Conservation (phyloP, 1,140 invertebrate genomes). For the Venturia canescens region DNA sequence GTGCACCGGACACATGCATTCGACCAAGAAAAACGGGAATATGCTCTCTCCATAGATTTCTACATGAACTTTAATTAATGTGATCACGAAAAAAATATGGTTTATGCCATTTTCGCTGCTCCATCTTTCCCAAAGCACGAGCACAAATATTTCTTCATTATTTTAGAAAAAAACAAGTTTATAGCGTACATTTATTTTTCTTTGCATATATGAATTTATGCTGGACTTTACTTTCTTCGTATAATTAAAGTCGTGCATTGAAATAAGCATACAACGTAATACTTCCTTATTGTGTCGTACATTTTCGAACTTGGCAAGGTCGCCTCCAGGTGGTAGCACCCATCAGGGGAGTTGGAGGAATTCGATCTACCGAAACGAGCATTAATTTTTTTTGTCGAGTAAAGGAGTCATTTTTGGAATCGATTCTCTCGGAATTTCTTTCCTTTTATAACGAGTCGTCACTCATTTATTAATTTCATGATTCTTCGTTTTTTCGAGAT, state of each 20-base stretch:
- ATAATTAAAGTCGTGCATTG: not conserved
- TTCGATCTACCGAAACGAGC: not conserved
- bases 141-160: not conserved
- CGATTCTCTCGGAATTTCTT: not conserved
- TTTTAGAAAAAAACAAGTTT: too few relatives aligned
- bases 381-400: not conserved
- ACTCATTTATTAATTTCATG: too few relatives aligned
- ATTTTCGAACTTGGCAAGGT: slow-evolving; percentile 28
- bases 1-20: slow-evolving; percentile 6
- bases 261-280: slow-evolving; percentile 3
- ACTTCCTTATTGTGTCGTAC: slow-evolving; percentile 34
- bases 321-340: slow-evolving; percentile 41
- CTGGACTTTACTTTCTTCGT: not conserved
- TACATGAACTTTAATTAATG: too few relatives aligned
- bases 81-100: too few relatives aligned
- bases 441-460: too few relatives aligned
- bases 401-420: too few relatives aligned
- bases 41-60: too few relatives aligned
- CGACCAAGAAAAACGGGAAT: slow-evolving; percentile 12
- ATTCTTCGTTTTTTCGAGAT: not conserved
- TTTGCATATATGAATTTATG: not conserved
- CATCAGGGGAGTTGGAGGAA: not conserved
- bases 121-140: too few relatives aligned
- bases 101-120: too few relatives aligned
- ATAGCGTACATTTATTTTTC: too few relatives aligned